Percentiles rank a stretch among this genome's conserved stretches.
These are phyloP conservation scores for Sparus aurata DNA, from an alignment of 2,797 vertebrate genomes.

Conservation along the genomic window DNA sequence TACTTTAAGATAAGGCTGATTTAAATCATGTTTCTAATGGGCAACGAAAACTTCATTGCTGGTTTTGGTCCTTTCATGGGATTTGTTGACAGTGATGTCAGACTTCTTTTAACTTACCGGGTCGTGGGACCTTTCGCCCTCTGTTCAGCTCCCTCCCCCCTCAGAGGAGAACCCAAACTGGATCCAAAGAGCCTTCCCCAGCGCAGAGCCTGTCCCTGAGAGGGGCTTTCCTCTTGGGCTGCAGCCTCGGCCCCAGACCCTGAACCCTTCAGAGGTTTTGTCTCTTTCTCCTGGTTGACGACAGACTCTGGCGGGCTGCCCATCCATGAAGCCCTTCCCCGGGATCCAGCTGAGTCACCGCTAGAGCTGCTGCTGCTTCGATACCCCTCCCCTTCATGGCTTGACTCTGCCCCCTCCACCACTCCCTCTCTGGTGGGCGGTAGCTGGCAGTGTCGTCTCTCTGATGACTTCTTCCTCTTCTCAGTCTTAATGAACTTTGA, in stretches of 20 bases:
- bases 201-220: slow-evolving; percentile 82
- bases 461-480: slow-evolving; percentile 87
- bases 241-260: slow-evolving; percentile 23
- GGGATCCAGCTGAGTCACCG: slow-evolving; percentile 53
- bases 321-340: slow-evolving; percentile 93
- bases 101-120: slow-evolving; percentile 35
- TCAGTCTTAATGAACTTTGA: slow-evolving; percentile 89
- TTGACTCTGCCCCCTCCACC: slow-evolving; percentile 94
- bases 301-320: slow-evolving; percentile 95
- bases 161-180: slow-evolving; percentile 75
- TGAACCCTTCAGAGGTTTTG: slow-evolving; percentile 22
- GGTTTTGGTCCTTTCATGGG: not conserved
- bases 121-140: slow-evolving; percentile 72
- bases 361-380: slow-evolving; percentile 61
- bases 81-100: not conserved
- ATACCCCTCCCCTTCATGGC: slow-evolving; percentile 78
- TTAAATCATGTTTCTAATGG: not conserved
- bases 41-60: not conserved
- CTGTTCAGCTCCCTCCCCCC: slow-evolving; percentile 80
- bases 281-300: slow-evolving; percentile 87
- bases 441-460: slow-evolving; percentile 75
- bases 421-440: slow-evolving; percentile 93
- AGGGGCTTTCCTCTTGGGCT: slow-evolving; percentile 58
- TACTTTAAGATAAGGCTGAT: not conserved
- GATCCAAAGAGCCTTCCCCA: slow-evolving; percentile 96